Evolutionary conservation across 1,140 invertebrate species (phyloP).

Genomic region (Batillaria attramentaria): DNA sequence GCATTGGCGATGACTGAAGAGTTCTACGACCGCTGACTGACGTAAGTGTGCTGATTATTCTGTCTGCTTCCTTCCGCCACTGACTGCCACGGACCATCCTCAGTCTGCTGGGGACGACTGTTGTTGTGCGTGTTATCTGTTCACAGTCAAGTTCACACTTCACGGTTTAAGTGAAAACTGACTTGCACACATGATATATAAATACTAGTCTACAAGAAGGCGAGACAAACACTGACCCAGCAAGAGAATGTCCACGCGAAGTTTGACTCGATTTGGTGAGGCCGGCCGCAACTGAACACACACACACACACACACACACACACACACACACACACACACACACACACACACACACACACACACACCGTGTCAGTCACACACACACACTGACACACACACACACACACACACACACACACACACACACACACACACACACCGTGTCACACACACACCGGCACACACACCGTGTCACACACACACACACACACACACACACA

Average conservation of each 20-base stretch:
- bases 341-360: background rate
- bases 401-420: background rate
- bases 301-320: background rate
- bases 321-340: slow-evolving; percentile 3
- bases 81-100: no score
- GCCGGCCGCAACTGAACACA: background rate
- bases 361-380: background rate
- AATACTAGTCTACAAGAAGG: background rate
- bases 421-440: background rate
- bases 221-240: background rate
- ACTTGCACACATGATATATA: background rate
- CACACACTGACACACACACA: slow-evolving; percentile 3
- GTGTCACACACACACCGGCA: background rate
- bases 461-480: background rate
- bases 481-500: slow-evolving; percentile 2
- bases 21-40: no score
- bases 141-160: background rate
- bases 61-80: no score
- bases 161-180: no score
- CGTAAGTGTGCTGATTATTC: no score
- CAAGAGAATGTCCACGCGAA: background rate
- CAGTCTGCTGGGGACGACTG: no score
- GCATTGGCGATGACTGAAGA: no score
- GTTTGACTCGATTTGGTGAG: background rate
- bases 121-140: no score